Base-by-base conservation (phyloP, 2,797 vertebrate species). In the Onychomys torridus region DNA sequence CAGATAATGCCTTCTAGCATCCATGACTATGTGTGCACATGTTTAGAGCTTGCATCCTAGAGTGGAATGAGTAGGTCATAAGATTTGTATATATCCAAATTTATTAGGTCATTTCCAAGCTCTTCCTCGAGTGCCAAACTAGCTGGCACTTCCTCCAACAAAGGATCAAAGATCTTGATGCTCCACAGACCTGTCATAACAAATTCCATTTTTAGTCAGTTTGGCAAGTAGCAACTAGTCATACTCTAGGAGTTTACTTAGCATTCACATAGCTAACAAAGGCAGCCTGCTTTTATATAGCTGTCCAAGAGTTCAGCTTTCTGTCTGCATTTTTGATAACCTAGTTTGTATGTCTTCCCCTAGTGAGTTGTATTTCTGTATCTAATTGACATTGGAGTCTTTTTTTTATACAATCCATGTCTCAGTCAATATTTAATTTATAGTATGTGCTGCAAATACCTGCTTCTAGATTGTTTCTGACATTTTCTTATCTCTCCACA, bases 271-370 rank as follows among this genome's bases (percentile, higher is more conserved):
- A 90, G 78, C 43, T 61, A 81, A 71, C 55, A 63, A 93, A 93
- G 77, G 37, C n/a, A 73, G n/a, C 4, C 37, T 73, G 37, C 40
- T 93, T 94, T 90, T 91, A 25, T 43, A 57, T 37, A 19, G 52
- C 46, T 32, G 52, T 27, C 57, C 43, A 89, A 46, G 40, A 67
- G n/a, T n/a, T 81, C 3, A 23, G 65, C 27, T 79, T 97, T 94
- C 63, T 87, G 16, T 93, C 73, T 90, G 76, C 83, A 96, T 78
- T 95, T 77, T 81, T 69, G 73, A 34, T 88, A 88, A 84, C 46
- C 52, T 81, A 37, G 27, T 37, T 71, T 88, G 43, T 79, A 65
- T 2, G 89, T 46, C 34, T 90, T 81, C 96, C 94, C 37, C 8
- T 91, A 65, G n/a, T 52, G 37, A 17, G 34, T 76, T 90, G 29